Evolutionary conservation across 2,797 vertebrate genomes (phyloP).

Genomic region (Mionectes olivaceus): DNA sequence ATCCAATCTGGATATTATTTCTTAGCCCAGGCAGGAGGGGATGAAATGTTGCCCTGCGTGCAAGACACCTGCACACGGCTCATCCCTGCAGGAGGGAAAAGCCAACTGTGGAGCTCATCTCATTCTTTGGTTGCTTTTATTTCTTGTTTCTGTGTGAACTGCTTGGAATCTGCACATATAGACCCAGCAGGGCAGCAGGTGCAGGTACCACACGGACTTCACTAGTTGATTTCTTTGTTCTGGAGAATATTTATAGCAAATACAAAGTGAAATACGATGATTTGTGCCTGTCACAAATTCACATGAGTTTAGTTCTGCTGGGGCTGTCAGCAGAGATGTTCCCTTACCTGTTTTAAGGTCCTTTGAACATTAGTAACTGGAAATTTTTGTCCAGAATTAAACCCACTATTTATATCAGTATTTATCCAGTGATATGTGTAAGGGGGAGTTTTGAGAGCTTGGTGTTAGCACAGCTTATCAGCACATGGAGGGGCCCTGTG

Average conservation of each 20-base stretch:
- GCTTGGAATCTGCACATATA: not conserved
- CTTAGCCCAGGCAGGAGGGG: not conserved
- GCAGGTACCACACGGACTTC: not conserved
- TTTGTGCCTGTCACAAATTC: not conserved
- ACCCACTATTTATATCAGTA: not conserved
- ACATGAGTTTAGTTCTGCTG: not conserved
- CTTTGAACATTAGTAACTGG: not conserved
- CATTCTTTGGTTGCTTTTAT: not conserved
- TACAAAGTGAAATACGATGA: not conserved
- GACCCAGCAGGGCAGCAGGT: not conserved
- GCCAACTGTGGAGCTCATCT: not conserved
- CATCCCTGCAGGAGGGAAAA: fast-evolving
- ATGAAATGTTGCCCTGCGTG: not conserved
- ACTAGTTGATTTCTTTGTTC: not conserved
- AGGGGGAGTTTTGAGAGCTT: not conserved
- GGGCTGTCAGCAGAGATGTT: not conserved
- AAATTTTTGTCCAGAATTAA: not conserved
- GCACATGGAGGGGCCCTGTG: not conserved
- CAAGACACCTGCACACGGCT: not conserved
- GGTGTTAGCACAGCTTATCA: conserved; percentile 17
- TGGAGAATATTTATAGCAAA: not conserved
- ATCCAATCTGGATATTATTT: not conserved
- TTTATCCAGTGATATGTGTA: not conserved
- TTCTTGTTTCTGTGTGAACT: not conserved
- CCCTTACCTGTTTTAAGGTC: not conserved